phyloP scores from a whole-genome alignment of 2,888 invertebrate species.

The Andrena fulva region DNA sequence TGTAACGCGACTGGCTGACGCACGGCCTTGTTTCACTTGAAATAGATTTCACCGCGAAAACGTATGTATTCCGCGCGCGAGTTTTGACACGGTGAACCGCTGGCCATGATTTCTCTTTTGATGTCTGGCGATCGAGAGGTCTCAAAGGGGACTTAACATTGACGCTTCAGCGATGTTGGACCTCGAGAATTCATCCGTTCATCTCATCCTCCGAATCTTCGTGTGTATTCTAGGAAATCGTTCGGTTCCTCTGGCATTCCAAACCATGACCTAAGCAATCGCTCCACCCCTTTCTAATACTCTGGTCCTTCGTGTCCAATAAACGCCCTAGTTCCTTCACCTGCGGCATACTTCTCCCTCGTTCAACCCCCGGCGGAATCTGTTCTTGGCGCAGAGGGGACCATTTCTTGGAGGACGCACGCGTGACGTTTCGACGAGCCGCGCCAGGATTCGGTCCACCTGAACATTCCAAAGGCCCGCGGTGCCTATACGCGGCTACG shows the following conservation, averaged over 20 bases:
- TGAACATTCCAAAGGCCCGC: neutral
- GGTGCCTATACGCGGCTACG: slow-evolving; percentile 8
- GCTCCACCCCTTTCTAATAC: neutral
- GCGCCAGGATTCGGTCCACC: slow-evolving; percentile 24
- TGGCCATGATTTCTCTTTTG: slow-evolving; percentile 50
- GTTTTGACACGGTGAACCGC: slow-evolving; percentile 47
- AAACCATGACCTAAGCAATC: neutral
- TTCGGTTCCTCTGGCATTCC: neutral
- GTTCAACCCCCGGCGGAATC: neutral
- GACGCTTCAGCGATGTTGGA: no score
- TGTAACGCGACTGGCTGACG: slow-evolving; percentile 64
- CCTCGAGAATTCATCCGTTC: no score
- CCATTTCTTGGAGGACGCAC: neutral
- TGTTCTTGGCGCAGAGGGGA: no score
- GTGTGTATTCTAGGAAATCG: no score
- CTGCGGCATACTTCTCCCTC: neutral
- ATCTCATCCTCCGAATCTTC: no score
- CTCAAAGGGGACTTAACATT: no score
- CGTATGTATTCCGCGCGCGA: slow-evolving; percentile 51
- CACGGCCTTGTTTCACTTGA: slow-evolving; percentile 70
- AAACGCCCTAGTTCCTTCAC: neutral
- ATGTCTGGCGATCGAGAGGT: neutral
- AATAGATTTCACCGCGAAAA: slow-evolving; percentile 69
- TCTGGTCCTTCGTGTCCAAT: neutral
- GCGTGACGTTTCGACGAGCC: neutral